phyloP scores from a whole-genome alignment of 1,140 invertebrate genomes.

The Ips typographus region DNA sequence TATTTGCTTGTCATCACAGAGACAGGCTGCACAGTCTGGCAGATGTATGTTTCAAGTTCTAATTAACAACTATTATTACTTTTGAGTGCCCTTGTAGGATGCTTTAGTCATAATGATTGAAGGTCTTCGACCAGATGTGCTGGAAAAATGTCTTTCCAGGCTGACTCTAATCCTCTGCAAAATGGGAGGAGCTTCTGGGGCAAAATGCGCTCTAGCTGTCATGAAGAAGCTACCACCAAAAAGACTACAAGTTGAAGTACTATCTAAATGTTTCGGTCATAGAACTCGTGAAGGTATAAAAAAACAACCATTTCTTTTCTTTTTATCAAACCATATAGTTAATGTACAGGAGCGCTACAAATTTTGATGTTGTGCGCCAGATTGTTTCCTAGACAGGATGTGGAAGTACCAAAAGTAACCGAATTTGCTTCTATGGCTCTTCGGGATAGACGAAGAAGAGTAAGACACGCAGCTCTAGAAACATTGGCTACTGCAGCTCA shows the following conservation, averaged over 20 bases:
- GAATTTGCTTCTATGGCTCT: conserved; percentile 60
- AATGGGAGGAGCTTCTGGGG: conserved; percentile 61
- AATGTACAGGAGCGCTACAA: conserved; percentile 65
- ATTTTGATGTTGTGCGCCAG: conserved; percentile 74
- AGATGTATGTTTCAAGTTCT: conserved; percentile 32
- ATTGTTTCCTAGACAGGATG: conserved; percentile 78
- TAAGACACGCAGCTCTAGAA: conserved; percentile 79
- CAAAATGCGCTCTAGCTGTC: conserved; percentile 61
- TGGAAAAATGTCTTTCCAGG: conserved; percentile 54
- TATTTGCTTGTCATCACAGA: conserved; percentile 54
- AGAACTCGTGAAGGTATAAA: conserved; percentile 35
- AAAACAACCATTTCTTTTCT: not conserved
- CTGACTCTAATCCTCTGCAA: conserved; percentile 60
- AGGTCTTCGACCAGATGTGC: conserved; percentile 49
- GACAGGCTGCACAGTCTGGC: conserved; percentile 43
- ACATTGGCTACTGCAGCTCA: conserved; percentile 76
- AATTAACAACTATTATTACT: not conserved
- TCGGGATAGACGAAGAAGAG: conserved; percentile 68
- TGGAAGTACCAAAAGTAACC: conserved; percentile 67
- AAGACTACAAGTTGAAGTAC: conserved; percentile 52
- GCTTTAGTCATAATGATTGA: conserved; percentile 31
- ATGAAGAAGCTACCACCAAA: conserved; percentile 68
- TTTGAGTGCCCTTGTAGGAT: conserved; percentile 10
- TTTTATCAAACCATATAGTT: not conserved
- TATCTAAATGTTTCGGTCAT: conserved; percentile 35